phyloP scores from a whole-genome alignment of 2,113 vertebrate species.

The Tautogolabrus adspersus region DNA sequence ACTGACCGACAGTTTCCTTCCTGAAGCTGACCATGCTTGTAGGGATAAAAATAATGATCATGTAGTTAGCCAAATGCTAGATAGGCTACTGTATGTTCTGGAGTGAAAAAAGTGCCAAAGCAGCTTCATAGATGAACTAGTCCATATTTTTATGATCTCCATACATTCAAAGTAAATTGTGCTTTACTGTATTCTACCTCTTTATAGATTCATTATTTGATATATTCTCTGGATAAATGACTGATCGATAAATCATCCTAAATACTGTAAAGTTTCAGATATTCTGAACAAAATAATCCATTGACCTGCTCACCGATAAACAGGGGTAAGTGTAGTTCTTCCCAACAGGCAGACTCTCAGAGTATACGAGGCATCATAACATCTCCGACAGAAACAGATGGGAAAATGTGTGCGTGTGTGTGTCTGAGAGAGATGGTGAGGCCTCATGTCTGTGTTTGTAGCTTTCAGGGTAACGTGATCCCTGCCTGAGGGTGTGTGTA shows the following conservation, averaged over 20 bases:
- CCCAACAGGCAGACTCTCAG: constrained; percentile 41
- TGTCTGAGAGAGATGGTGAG: constrained; percentile 31
- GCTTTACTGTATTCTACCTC: no score
- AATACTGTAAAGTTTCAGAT: neutral
- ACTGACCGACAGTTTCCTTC: no score
- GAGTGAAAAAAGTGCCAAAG: no score
- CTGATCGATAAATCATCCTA: neutral
- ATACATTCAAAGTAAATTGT: no score
- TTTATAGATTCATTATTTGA: no score
- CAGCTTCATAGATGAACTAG: no score
- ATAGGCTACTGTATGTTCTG: no score
- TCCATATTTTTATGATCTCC: no score
- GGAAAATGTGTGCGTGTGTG: constrained; percentile 36
- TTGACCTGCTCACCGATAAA: constrained; percentile 9
- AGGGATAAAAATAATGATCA: no score
- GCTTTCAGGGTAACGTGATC: constrained; percentile 75
- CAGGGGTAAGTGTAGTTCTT: constrained; percentile 33
- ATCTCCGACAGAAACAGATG: constrained; percentile 56
- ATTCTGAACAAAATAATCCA: constrained; percentile 7
- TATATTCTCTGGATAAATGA: no score
- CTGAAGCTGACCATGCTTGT: no score
- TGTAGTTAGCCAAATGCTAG: no score
- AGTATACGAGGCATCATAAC: constrained; percentile 53
- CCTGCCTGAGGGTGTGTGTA: constrained; percentile 50
- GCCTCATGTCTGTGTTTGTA: constrained; percentile 64